Evolutionary conservation across 2,797 vertebrate genomes (phyloP).

Genomic region (Hafferia zeledoni): DNA sequence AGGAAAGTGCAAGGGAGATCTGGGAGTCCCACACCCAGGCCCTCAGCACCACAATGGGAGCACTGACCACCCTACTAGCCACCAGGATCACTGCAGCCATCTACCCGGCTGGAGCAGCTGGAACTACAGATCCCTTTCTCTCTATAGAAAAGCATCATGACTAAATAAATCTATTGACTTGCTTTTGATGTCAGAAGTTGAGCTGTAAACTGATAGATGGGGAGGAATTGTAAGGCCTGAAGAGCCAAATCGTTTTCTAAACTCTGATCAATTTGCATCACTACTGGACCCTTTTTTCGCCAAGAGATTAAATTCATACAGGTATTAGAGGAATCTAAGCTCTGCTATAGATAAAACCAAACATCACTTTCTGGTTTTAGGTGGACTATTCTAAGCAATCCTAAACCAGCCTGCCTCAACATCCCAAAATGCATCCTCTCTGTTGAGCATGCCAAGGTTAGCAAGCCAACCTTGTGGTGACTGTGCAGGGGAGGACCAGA

Average conservation of each 20-base stretch:
- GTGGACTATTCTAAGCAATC: slow-evolving; percentile 3
- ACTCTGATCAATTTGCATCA: not conserved
- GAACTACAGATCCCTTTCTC: not conserved
- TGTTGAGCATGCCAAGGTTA: not conserved
- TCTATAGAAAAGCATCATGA: not conserved
- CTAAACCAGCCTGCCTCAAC: not conserved
- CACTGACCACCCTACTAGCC: not conserved
- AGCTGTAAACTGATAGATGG: not conserved
- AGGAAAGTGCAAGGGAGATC: not conserved
- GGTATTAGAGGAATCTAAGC: slow-evolving; percentile 4
- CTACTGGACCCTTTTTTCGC: not conserved
- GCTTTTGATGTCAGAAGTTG: not conserved
- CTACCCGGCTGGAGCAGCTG: not conserved
- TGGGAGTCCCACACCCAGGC: not conserved
- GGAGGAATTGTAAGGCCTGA: not conserved
- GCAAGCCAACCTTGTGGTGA: not conserved
- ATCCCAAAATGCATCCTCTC: not conserved
- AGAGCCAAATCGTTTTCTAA: not conserved
- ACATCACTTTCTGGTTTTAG: slow-evolving; percentile 21
- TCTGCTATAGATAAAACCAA: slow-evolving; percentile 22
- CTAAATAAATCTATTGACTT: not conserved
- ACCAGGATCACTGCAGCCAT: not conserved
- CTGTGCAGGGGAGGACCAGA: not conserved
- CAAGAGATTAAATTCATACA: slow-evolving; percentile 6
- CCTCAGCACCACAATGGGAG: not conserved